These are phyloP conservation scores for Tympanuchus pallidicinctus DNA, from an alignment of 2,113 vertebrate species.

Conservation along the genomic window DNA sequence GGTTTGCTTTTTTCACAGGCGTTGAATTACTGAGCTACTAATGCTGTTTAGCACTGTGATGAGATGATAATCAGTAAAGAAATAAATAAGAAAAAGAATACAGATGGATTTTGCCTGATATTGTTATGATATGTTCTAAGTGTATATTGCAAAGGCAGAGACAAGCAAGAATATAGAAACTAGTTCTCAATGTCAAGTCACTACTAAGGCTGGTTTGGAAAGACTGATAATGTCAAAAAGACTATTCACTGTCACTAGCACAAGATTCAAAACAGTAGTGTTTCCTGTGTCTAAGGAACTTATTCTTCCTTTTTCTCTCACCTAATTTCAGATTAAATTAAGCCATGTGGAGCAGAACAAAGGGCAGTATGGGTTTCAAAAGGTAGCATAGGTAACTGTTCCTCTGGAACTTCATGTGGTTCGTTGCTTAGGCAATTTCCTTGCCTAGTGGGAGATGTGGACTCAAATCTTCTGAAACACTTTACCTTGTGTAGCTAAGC, in stretches of 20 bases:
- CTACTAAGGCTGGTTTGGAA: not conserved
- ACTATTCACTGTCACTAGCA: not conserved
- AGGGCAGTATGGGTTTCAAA: not conserved
- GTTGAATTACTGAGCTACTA: not conserved
- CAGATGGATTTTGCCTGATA: not conserved
- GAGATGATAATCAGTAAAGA: not conserved
- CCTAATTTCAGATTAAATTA: not conserved
- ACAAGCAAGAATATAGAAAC: not conserved
- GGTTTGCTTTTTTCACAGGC: not conserved
- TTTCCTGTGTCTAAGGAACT: not conserved
- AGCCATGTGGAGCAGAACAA: not conserved
- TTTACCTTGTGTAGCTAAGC: not conserved
- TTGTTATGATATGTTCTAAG: not conserved
- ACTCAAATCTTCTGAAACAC: not conserved
- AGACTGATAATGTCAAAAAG: not conserved
- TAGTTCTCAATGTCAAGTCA: not conserved
- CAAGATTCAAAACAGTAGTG: not conserved
- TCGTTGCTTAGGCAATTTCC: not conserved
- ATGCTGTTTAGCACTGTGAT: not conserved
- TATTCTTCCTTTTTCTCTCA: not conserved
- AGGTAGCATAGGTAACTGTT: not conserved
- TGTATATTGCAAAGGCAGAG: not conserved
- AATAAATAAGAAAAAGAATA: not conserved
- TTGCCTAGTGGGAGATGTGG: not conserved
- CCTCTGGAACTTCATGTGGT: not conserved